These are phyloP conservation scores for Barypeithes pellucidus DNA, from an alignment of 2,888 invertebrate species.

Conservation along the genomic window DNA sequence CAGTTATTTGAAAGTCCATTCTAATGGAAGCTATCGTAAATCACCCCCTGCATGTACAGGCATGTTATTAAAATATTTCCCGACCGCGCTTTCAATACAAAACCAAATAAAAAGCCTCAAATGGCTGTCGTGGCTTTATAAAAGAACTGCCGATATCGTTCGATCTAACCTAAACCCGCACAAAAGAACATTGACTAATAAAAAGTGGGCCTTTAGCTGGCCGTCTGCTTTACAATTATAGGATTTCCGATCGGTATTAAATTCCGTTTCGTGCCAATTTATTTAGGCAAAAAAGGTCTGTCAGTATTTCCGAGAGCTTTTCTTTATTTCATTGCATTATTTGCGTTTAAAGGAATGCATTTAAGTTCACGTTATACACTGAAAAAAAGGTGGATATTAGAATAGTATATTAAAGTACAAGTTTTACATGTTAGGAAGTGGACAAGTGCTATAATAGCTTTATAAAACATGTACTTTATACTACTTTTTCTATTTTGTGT, in stretches of 20 bases:
- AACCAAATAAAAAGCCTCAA: slow-evolving; percentile 13
- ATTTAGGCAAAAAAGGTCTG: slow-evolving; percentile 66
- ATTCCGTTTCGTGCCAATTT: slow-evolving; percentile 67
- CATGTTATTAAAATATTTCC: slow-evolving; percentile 6
- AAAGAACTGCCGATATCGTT: slow-evolving; percentile 46
- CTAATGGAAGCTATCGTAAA: neutral
- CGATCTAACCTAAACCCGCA: slow-evolving; percentile 42
- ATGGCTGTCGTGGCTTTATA: slow-evolving; percentile 37
- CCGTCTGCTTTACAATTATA: slow-evolving; percentile 66
- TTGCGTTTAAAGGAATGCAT: neutral
- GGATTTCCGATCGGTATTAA: slow-evolving; percentile 67
- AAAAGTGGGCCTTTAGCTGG: slow-evolving; percentile 46
- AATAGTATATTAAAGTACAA: too few species aligned
- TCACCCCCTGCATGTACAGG: neutral
- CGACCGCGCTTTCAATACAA: neutral
- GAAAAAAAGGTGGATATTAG: too few species aligned
- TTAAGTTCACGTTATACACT: neutral
- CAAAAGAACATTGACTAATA: slow-evolving; percentile 47
- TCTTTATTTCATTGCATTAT: slow-evolving; percentile 1
- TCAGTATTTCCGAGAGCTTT: slow-evolving; percentile 39
- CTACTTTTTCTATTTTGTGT: too few species aligned
- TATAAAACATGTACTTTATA: too few species aligned
- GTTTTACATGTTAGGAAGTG: too few species aligned
- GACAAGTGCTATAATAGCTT: too few species aligned
- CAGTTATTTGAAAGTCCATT: too few species aligned